A percentile compares a stretch with the other conserved stretches of the same genome.
These are phyloP conservation scores for Myotis davidii DNA, from an alignment of 2,113 vertebrate genomes.

Conservation along the genomic window DNA sequence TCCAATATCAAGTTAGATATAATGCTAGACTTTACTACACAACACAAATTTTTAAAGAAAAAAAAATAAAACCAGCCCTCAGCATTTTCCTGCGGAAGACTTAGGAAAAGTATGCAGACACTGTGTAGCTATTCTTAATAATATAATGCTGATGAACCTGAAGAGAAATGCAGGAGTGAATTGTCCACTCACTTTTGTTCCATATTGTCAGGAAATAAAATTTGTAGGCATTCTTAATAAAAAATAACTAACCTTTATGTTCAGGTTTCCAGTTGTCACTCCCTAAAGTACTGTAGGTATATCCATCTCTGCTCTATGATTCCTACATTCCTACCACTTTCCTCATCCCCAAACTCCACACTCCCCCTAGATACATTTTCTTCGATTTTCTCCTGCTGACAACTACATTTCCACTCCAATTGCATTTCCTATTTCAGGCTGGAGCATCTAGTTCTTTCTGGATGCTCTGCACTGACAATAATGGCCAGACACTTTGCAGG, in stretches of 20 bases:
- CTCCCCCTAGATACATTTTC: neutral
- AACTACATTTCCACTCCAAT: neutral
- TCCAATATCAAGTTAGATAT: constrained; percentile 18
- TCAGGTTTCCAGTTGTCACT: neutral
- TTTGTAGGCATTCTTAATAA: neutral
- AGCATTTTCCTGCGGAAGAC: neutral
- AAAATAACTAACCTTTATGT: neutral
- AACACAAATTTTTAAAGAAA: constrained; percentile 39
- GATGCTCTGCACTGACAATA: neutral
- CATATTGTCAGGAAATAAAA: neutral
- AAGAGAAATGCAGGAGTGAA: neutral
- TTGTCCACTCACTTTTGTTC: neutral
- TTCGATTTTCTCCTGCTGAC: neutral
- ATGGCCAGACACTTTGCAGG: neutral
- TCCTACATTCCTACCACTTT: neutral
- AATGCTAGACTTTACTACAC: neutral
- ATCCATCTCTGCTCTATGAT: neutral
- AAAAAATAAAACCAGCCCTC: neutral
- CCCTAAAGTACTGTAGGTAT: neutral
- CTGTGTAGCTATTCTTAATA: neutral
- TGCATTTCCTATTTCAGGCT: neutral
- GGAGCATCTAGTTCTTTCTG: too few species aligned
- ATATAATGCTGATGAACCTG: neutral
- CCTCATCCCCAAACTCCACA: neutral
- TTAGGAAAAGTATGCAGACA: neutral